phyloP scores from a whole-genome alignment of 2,113 vertebrate genomes.

The Baryphthengus martii region DNA sequence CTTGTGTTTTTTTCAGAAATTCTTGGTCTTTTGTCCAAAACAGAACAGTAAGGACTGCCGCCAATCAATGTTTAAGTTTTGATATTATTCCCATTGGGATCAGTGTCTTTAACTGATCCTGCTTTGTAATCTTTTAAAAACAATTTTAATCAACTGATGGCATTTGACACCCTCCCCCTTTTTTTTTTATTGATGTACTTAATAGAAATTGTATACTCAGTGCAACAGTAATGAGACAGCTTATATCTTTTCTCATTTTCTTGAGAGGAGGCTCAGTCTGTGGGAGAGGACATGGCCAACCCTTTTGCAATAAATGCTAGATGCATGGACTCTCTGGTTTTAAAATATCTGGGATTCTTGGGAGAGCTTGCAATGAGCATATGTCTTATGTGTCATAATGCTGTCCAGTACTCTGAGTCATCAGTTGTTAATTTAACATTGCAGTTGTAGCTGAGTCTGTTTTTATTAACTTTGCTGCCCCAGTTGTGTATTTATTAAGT shows the following conservation, averaged over 20 bases:
- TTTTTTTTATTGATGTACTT: background rate
- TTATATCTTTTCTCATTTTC: background rate
- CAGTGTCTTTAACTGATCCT: background rate
- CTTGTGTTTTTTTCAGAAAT: background rate
- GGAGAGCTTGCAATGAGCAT: background rate
- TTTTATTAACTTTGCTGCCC: conserved; percentile 20
- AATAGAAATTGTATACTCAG: background rate
- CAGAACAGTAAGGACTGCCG: background rate
- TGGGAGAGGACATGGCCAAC: background rate
- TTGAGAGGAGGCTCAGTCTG: background rate
- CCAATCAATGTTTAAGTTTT: background rate
- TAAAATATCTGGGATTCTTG: conserved; percentile 47
- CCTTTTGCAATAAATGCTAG: background rate
- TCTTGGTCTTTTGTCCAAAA: background rate
- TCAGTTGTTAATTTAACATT: conserved; percentile 27
- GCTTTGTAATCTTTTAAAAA: background rate
- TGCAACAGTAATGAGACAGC: background rate
- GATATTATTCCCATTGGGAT: background rate
- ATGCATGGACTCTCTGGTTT: background rate
- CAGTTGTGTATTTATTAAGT: background rate
- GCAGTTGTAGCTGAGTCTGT: background rate
- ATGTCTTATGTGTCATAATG: conserved; percentile 19
- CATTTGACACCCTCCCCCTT: background rate
- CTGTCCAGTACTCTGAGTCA: conserved; percentile 47
- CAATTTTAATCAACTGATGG: background rate